phyloP scores from a whole-genome alignment of 1,140 invertebrate genomes.

The Acyrthosiphon pisum region DNA sequence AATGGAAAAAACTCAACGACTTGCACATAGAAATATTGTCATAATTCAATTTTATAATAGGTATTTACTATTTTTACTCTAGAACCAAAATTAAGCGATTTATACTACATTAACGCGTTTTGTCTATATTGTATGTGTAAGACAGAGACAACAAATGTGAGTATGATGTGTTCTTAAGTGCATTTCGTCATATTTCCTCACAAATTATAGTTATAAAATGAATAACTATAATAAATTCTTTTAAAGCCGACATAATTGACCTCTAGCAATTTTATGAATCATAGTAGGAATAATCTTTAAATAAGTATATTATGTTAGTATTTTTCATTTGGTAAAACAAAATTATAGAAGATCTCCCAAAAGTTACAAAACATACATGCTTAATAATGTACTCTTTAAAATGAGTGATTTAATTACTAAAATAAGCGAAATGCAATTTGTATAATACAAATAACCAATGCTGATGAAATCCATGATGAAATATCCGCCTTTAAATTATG shows the following conservation, averaged over 20 bases:
- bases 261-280: not conserved
- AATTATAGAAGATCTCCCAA: not conserved
- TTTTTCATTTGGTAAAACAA: not conserved
- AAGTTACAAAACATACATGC: not conserved
- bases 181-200: not conserved
- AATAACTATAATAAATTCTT: not conserved
- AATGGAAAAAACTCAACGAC: too few relatives aligned
- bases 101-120: too few relatives aligned
- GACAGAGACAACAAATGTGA: too few relatives aligned
- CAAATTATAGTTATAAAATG: not conserved
- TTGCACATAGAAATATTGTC: too few relatives aligned
- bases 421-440: slow-evolving; percentile 30
- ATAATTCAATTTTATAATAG: too few relatives aligned
- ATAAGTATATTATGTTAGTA: not conserved
- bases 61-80: too few relatives aligned
- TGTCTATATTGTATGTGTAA: too few relatives aligned
- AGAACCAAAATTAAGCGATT: too few relatives aligned
- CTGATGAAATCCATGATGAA: slow-evolving; percentile 9
- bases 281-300: not conserved
- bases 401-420: slow-evolving; percentile 6
- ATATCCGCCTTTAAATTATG: slow-evolving; percentile 1
- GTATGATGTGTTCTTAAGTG: not conserved
- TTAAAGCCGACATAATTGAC: not conserved
- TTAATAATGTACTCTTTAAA: not conserved
- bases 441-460: slow-evolving; percentile 25